Base-by-base conservation (phyloP, 1,140 invertebrate genomes). In the Neoseiulus cucumeris region DNA sequence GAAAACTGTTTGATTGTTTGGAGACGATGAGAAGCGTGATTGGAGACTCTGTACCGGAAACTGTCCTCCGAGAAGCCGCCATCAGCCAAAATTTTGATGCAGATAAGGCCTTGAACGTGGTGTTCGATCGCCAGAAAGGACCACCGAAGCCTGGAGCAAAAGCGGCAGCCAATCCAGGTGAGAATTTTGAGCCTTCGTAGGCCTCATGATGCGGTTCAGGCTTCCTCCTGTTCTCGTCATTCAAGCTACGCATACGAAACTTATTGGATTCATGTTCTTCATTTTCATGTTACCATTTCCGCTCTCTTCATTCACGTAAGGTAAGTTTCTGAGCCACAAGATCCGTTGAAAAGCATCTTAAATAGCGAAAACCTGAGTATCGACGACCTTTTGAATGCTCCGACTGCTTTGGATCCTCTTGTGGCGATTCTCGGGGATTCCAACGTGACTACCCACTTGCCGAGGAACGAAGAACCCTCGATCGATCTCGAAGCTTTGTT, bases 1-100 rank as follows among this genome's bases (percentile, higher is more conserved):
- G 80, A 0, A 84, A 83, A 73, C 76, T 93, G 4, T 81, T 84
- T 70, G 88, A 86, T 0, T 92, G 89, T 72, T 77, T 93, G 9
- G 87, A 92, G 72, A 82, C 85, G 72, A 80, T 93, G 17, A 80
- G 84, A 66, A 84, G 84, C 72, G 81, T 92, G 33, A 79, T 91
- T 64, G 88, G 87, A 33, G 86, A 91, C 67, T 78, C 82, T 0
- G 73, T 85, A 28, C 79, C 86, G 1, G 85, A 89, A 66, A 77
- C 82, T 66, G 76, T 82, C 41, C 79, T 91, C 20, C 79, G 82
- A 5, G 79, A 82, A 42, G 80, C 80, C 42, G 79, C 86, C 29
- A 74, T 87, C 55, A 74, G 77, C 68, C 78, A 83, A 67, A 81
- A 85, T 68, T 91, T 84, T 76, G 80, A 89, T 77, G 77, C 81